Evolutionary conservation across 1,140 invertebrate genomes (phyloP).

Genomic region (Platyscapa corneri): DNA sequence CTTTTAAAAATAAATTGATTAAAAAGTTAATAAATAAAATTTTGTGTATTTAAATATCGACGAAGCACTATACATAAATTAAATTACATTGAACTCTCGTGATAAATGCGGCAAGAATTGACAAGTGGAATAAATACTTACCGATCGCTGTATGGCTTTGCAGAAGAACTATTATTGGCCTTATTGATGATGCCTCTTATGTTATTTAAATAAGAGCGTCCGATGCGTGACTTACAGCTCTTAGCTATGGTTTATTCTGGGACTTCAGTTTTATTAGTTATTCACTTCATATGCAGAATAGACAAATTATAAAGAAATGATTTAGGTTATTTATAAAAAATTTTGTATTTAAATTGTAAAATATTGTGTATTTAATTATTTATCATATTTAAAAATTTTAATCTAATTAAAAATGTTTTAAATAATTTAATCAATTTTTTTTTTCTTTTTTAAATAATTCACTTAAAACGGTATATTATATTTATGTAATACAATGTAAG

Average conservation of each 20-base stretch:
- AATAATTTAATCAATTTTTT: no score
- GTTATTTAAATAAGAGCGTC: conserved; percentile 46
- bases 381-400: no score
- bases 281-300: no score
- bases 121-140: no score
- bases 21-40: conserved; percentile 68
- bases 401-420: no score
- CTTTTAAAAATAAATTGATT: conserved; percentile 53
- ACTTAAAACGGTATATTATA: no score
- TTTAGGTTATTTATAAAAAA: not conserved
- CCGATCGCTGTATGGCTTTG: conserved; percentile 15
- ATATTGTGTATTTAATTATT: no score
- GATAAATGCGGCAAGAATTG: no score
- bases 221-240: conserved; percentile 24
- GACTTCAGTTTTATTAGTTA: not conserved
- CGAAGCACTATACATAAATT: not conserved
- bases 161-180: conserved; percentile 70
- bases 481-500: no score
- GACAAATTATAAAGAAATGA: not conserved
- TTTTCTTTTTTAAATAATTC: no score
- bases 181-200: conserved; percentile 64
- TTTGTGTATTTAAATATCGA: conserved; percentile 7
- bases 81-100: conserved; percentile 67
- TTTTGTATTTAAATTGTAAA: no score
- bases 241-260: conserved; percentile 9